Percentiles rank a stretch among this genome's conserved stretches.
phyloP scores from a whole-genome alignment of 2,888 invertebrate species.

The Pandemis cinnamomeana region DNA sequence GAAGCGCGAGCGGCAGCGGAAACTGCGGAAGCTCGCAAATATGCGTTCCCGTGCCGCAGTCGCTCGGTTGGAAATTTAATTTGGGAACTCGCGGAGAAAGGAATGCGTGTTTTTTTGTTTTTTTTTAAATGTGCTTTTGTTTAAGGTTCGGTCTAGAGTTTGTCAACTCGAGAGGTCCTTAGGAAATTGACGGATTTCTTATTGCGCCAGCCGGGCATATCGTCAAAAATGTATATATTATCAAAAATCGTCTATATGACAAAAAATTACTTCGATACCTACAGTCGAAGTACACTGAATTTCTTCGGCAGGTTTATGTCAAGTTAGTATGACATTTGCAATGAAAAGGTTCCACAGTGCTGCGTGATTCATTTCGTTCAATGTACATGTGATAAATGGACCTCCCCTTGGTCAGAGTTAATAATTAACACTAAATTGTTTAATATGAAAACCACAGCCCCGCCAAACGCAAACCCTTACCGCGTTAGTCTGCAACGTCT shows the following conservation, averaged over 20 bases:
- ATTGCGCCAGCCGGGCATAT: too few relatives aligned
- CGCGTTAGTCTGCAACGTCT: background rate
- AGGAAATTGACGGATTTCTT: too few relatives aligned
- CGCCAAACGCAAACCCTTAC: background rate
- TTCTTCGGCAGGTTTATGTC: too few relatives aligned
- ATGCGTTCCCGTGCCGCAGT: conserved; percentile 6
- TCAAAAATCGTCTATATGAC: too few relatives aligned
- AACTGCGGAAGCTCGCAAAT: conserved; percentile 13
- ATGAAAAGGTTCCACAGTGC: too few relatives aligned
- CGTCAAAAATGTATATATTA: too few relatives aligned
- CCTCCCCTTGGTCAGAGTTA: background rate
- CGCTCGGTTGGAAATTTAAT: conserved; percentile 15
- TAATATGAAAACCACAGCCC: background rate
- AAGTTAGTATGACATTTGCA: too few relatives aligned
- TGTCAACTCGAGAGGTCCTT: background rate
- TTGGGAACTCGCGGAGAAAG: conserved; percentile 2
- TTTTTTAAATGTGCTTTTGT: background rate
- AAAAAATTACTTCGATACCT: too few relatives aligned
- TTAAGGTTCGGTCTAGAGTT: background rate
- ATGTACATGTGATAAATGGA: too few relatives aligned
- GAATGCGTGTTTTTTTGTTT: conserved; percentile 1
- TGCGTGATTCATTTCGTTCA: too few relatives aligned
- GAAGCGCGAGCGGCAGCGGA: conserved; percentile 10
- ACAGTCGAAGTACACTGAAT: too few relatives aligned
- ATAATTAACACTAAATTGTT: background rate